Evolutionary conservation across 2,113 vertebrate species (phyloP).

Genomic region (Gadus chalcogrammus): DNA sequence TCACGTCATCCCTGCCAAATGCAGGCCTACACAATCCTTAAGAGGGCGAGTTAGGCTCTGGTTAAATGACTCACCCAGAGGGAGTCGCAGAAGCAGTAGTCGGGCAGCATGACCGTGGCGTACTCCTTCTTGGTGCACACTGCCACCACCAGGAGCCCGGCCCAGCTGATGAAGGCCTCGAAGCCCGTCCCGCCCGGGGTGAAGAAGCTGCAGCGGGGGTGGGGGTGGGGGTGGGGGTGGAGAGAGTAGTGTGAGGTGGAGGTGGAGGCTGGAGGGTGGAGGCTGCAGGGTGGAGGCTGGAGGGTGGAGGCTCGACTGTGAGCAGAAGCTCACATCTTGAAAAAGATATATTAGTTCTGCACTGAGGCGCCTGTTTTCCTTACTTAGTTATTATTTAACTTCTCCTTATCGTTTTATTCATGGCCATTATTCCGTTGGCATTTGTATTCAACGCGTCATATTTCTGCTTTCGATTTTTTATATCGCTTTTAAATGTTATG

Average conservation of each 20-base stretch:
- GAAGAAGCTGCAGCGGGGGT: conserved; percentile 80
- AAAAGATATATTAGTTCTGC: not conserved
- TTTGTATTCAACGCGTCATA: too few species aligned
- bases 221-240: not conserved
- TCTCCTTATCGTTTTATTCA: too few species aligned
- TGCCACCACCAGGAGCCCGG: conserved; percentile 87
- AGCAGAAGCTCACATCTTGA: too few species aligned
- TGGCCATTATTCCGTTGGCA: too few species aligned
- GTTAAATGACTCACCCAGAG: conserved; percentile 82
- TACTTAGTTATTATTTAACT: too few species aligned
- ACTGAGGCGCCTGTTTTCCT: not conserved
- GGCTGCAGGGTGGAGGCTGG: not conserved
- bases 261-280: not conserved
- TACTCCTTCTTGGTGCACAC: conserved; percentile 98
- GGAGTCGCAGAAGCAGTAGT: conserved; percentile 96
- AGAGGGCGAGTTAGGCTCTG: not conserved
- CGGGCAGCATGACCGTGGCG: conserved; percentile 91
- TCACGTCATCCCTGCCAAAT: not conserved
- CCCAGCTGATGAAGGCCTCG: conserved; percentile 91
- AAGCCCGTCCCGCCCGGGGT: conserved; percentile 90
- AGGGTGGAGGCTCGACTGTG: not conserved
- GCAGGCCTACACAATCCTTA: not conserved
- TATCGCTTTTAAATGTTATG: too few species aligned
- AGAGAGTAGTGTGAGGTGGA: not conserved
- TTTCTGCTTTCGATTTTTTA: too few species aligned